These are phyloP conservation scores for Dascillus cervinus DNA, from an alignment of 2,888 invertebrate species.

Conservation along the genomic window DNA sequence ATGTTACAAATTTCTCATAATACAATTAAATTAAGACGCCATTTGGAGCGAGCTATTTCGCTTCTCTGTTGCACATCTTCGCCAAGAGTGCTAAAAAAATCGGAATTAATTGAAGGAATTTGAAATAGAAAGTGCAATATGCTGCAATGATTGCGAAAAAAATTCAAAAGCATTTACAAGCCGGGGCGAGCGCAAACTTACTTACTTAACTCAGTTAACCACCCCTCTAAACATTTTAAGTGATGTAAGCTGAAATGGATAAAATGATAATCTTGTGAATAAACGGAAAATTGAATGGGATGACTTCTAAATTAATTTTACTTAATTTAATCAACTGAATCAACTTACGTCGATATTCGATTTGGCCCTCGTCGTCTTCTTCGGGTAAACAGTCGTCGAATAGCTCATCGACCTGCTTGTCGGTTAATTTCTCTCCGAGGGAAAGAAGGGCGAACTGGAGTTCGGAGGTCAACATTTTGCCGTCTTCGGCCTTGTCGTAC, in stretches of 20 bases:
- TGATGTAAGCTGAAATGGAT: constrained; percentile 7
- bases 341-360: constrained; percentile 90
- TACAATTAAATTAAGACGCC: too few species aligned
- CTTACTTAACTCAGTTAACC: constrained; percentile 6
- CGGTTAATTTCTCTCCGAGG: constrained; percentile 79
- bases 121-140: not conserved
- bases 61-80: constrained; percentile 71
- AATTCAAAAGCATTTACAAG: too few species aligned
- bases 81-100: constrained; percentile 71
- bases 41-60: too few species aligned
- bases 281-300: too few species aligned
- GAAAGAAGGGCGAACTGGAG: constrained; percentile 88
- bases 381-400: constrained; percentile 80
- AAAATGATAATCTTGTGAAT: constrained; percentile 3
- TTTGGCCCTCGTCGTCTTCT: constrained; percentile 90
- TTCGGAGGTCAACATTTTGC: constrained; percentile 91
- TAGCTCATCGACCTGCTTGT: constrained; percentile 69
- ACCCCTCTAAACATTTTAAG: constrained; percentile 4
- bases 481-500: constrained; percentile 97
- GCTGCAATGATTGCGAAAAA: not conserved
- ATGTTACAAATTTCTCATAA: too few species aligned
- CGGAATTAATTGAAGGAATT: constrained; percentile 6
- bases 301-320: too few species aligned
- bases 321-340: too few species aligned
- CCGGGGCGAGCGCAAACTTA: too few species aligned